Evolutionary conservation across 53 echinoderm and acorn worm species (phyloP).

Genomic region (Holothuria leucospilota): DNA sequence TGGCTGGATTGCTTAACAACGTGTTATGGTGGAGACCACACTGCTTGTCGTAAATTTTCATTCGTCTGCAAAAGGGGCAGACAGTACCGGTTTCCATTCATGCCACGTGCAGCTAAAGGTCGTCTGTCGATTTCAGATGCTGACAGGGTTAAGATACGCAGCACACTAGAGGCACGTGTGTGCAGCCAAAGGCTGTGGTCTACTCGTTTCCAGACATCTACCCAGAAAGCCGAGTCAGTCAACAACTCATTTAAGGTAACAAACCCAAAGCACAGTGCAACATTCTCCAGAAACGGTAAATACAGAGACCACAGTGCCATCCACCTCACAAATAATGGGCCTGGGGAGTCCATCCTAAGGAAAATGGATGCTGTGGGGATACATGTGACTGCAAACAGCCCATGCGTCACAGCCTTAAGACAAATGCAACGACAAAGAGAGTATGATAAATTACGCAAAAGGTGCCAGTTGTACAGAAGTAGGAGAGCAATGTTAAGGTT

Average conservation of each 20-base stretch:
- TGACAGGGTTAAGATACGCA: not conserved
- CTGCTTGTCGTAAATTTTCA: conserved; percentile 8
- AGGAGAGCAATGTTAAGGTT: not conserved
- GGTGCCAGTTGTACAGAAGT: not conserved
- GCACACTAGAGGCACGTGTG: not conserved
- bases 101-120: conserved; percentile 1
- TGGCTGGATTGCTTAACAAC: not conserved
- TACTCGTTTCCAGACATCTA: not conserved
- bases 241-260: conserved; percentile 27
- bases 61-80: conserved; percentile 28
- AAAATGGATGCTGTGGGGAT: conserved; percentile 1
- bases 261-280: conserved; percentile 9
- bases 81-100: conserved; percentile 1
- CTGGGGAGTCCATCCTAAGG: conserved; percentile 2
- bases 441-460: not conserved
- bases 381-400: not conserved
- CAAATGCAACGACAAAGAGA: not conserved
- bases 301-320: conserved; percentile 32
- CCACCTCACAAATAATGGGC: conserved; percentile 18
- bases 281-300: not conserved
- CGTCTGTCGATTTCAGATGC: not conserved
- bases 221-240: conserved; percentile 37
- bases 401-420: not conserved
- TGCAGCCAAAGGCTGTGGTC: not conserved
- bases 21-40: conserved; percentile 29